Evolutionary conservation across 2,797 vertebrate species (phyloP).

Genomic region (Lateolabrax maculatus): DNA sequence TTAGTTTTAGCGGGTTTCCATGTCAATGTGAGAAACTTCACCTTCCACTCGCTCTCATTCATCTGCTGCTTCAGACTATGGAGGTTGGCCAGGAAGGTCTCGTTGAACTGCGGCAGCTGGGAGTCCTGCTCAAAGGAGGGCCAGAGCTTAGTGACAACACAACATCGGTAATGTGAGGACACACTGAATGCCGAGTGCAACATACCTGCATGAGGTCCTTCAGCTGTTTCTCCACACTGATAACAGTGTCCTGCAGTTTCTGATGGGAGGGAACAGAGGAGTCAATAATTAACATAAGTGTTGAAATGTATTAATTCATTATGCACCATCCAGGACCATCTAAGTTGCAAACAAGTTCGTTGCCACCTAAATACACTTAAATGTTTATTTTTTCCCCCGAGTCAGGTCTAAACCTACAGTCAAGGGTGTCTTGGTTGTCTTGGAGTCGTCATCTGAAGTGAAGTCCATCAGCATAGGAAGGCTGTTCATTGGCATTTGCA

Average conservation of each 20-base stretch:
- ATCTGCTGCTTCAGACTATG: slow-evolving; percentile 81
- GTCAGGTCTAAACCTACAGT: slow-evolving; percentile 58
- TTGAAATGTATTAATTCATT: neutral
- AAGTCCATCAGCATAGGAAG: slow-evolving; percentile 77
- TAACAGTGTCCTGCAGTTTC: slow-evolving; percentile 69
- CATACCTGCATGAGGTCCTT: slow-evolving; percentile 88
- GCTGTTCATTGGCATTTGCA: slow-evolving; percentile 81
- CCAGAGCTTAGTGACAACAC: slow-evolving; percentile 18
- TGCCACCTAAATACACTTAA: neutral
- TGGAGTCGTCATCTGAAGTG: neutral
- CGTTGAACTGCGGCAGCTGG: slow-evolving; percentile 86
- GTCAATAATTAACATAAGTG: neutral
- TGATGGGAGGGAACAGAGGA: slow-evolving; percentile 39
- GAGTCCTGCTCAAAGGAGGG: slow-evolving; percentile 56
- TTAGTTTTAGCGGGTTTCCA: neutral
- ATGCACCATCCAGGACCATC: neutral
- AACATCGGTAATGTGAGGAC: neutral
- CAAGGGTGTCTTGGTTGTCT: slow-evolving; percentile 41
- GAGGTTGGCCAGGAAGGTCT: slow-evolving; percentile 85
- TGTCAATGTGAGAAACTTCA: slow-evolving; percentile 54
- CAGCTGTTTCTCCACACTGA: slow-evolving; percentile 87
- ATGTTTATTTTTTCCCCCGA: neutral
- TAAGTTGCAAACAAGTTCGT: neutral
- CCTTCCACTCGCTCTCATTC: slow-evolving; percentile 86
- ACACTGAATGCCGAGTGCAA: neutral